Conservation (phyloP, 2,797 vertebrate species). For the Aeoliscus strigatus region DNA sequence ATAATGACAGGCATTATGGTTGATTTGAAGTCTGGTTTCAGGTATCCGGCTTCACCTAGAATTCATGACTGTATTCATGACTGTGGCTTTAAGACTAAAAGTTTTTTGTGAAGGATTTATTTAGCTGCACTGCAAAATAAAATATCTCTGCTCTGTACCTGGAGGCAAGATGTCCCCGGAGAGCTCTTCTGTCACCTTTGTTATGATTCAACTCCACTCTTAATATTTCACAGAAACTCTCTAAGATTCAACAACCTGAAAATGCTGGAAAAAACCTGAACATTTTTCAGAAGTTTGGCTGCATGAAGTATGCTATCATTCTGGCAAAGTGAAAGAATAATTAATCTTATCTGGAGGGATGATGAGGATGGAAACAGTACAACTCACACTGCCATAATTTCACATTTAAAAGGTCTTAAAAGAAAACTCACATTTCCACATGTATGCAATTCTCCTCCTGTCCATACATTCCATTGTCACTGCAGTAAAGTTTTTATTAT, state of each 20-base stretch:
- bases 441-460: no score
- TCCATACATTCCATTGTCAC: no score
- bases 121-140: conserved; percentile 41
- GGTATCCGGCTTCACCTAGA: neutral
- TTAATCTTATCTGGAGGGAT: no score
- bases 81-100: conserved; percentile 12
- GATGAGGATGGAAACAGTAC: neutral
- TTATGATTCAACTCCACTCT: conserved; percentile 53
- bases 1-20: no score
- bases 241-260: conserved; percentile 35
- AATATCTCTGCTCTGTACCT: conserved; percentile 33
- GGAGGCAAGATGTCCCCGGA: conserved; percentile 37
- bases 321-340: conserved; percentile 34
- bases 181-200: conserved; percentile 55
- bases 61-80: conserved; percentile 5
- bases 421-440: no score
- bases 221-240: conserved; percentile 46
- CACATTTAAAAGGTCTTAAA: no score
- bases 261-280: conserved; percentile 46
- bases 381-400: no score
- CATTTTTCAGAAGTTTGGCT: conserved; percentile 38
- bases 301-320: conserved; percentile 22
- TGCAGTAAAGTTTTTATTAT: no score
- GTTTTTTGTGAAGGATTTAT: conserved; percentile 35
- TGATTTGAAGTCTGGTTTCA: no score